These are phyloP conservation scores for Cyprinodon tularosa DNA, from an alignment of 2,113 vertebrate genomes.

Conservation along the genomic window DNA sequence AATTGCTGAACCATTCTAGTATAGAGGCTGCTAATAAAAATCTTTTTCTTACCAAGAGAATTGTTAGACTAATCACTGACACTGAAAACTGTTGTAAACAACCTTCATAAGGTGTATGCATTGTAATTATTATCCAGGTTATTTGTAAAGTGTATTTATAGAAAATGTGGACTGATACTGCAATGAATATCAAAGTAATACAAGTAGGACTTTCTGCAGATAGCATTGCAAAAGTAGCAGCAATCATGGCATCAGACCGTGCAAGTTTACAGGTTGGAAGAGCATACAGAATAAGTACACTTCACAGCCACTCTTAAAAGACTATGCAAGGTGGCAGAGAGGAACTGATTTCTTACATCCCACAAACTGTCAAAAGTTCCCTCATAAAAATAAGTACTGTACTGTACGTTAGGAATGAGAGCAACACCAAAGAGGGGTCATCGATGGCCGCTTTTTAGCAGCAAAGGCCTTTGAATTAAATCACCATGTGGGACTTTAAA, in stretches of 20 bases:
- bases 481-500: conserved; percentile 49
- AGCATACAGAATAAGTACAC: conserved; percentile 25
- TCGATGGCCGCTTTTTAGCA: conserved; percentile 39
- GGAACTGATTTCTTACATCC: conserved; percentile 45
- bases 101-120: not conserved
- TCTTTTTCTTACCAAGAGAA: no score
- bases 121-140: not conserved
- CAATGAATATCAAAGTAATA: conserved; percentile 35
- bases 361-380: conserved; percentile 9
- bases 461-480: conserved; percentile 53
- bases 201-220: not conserved
- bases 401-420: conserved; percentile 29
- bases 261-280: conserved; percentile 43
- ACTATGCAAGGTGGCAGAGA: conserved; percentile 34
- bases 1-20: no score
- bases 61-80: no score
- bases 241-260: conserved; percentile 51
- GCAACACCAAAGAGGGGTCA: conserved; percentile 20
- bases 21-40: no score
- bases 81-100: no score
- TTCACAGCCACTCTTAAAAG: conserved; percentile 31
- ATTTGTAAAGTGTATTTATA: conserved; percentile 57
- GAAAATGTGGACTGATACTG: conserved; percentile 22
- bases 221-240: no score
- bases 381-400: conserved; percentile 17